These are phyloP conservation scores for Allolobophora icterica DNA, from an alignment of 2,888 invertebrate species.

Conservation along the genomic window DNA sequence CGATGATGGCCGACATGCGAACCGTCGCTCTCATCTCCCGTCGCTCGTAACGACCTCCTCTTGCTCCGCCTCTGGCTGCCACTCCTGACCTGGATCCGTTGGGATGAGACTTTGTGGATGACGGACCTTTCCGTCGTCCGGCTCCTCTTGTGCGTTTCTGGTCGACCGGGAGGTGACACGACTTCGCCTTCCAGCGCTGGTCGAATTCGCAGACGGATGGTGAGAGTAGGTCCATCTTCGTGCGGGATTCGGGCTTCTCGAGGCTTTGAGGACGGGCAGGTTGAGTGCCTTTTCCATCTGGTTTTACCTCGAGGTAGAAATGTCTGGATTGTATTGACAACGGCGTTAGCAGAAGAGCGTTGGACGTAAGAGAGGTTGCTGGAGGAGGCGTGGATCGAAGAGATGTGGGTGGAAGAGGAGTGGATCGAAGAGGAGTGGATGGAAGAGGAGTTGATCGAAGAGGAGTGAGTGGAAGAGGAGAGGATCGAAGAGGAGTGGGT, in stretches of 20 bases:
- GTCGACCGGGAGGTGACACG: conserved; percentile 20
- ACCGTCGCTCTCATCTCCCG: conserved; percentile 64
- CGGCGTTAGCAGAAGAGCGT: neutral
- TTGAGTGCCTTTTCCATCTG: neutral
- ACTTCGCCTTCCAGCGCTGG: neutral
- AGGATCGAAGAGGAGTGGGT: neutral
- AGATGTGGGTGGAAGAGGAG: neutral
- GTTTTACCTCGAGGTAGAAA: neutral
- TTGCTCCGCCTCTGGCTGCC: neutral
- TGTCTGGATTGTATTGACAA: neutral
- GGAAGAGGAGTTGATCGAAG: neutral
- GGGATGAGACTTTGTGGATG: neutral
- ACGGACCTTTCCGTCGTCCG: neutral
- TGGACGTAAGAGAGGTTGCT: neutral
- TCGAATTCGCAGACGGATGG: neutral
- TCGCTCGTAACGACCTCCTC: conserved; percentile 50
- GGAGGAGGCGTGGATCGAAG: neutral
- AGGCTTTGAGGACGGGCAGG: neutral
- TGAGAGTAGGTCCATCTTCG: conserved; percentile 20
- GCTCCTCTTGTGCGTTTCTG: conserved; percentile 32
- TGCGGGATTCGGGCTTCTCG: neutral
- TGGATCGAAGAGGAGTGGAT: neutral
- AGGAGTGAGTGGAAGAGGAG: neutral
- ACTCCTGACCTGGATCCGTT: neutral
- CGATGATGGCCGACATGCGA: conserved; percentile 65